A percentile compares a stretch with the other conserved stretches of the same genome.
phyloP scores from a whole-genome alignment of 2,113 vertebrate species.

The Channa argus region DNA sequence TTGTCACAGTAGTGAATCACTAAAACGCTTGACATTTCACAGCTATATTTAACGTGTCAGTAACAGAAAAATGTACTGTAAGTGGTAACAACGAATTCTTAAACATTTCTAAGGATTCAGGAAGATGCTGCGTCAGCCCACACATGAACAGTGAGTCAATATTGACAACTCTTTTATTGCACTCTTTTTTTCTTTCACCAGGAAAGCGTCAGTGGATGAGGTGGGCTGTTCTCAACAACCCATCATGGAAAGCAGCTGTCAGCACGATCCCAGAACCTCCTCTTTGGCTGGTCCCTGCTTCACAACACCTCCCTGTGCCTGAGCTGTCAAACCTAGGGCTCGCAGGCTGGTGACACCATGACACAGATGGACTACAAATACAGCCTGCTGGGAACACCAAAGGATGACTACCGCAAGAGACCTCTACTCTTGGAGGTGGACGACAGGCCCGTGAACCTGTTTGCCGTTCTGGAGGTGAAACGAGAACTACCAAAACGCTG shows the following conservation, averaged over 20 bases:
- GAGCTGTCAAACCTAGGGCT: slow-evolving; percentile 40
- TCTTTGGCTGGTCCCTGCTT: slow-evolving; percentile 9
- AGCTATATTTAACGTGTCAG: no score
- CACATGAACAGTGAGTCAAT: not conserved
- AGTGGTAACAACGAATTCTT: not conserved
- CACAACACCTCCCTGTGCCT: slow-evolving; percentile 26
- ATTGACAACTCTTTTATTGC: not conserved
- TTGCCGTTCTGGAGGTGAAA: slow-evolving; percentile 89
- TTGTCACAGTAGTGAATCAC: no score
- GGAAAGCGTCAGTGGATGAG: slow-evolving; percentile 47
- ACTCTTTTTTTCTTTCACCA: slow-evolving; percentile 17
- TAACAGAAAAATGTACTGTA: not conserved
- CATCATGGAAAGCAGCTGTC: slow-evolving; percentile 61
- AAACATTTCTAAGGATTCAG: not conserved
- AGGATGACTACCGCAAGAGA: slow-evolving; percentile 74
- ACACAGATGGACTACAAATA: slow-evolving; percentile 80
- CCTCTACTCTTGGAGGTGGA: slow-evolving; percentile 79
- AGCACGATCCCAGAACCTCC: slow-evolving; percentile 5
- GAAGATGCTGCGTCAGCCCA: slow-evolving; percentile 1
- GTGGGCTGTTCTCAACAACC: slow-evolving; percentile 38
- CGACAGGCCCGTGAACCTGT: slow-evolving; percentile 86
- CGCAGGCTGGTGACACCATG: slow-evolving; percentile 52
- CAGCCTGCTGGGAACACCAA: slow-evolving; percentile 71
- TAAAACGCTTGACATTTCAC: no score
- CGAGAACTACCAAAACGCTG: slow-evolving; percentile 80